Evolutionary conservation across 2,797 vertebrate genomes (phyloP).

Genomic region (Enteromius paludinosus): DNA sequence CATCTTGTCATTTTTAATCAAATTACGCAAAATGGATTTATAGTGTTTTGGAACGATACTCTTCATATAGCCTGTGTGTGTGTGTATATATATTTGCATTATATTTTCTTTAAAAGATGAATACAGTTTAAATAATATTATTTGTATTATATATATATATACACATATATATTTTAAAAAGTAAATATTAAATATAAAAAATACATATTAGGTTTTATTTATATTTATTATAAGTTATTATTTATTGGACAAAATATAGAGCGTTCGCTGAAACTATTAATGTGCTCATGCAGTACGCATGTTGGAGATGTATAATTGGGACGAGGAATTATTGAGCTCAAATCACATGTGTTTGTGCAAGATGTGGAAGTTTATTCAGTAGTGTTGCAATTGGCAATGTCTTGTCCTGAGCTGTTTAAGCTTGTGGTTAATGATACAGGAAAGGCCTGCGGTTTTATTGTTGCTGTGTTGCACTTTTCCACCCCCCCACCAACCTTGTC

Average conservation of each 20-base stretch:
- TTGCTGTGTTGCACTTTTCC: constrained; percentile 82
- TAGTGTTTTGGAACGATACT: too few species aligned
- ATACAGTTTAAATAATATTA: too few species aligned
- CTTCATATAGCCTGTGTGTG: too few species aligned
- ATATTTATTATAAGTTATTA: too few species aligned
- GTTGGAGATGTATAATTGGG: constrained; percentile 3
- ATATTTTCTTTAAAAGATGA: too few species aligned
- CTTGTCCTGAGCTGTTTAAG: constrained; percentile 71
- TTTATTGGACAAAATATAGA: neutral
- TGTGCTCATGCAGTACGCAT: neutral
- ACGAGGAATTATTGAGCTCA: constrained; percentile 1
- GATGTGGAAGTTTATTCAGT: constrained; percentile 60
- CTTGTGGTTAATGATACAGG: constrained; percentile 81
- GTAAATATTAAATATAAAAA: too few species aligned
- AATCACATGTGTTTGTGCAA: neutral
- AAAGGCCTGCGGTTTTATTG: constrained; percentile 81
- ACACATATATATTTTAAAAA: too few species aligned
- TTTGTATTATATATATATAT: too few species aligned
- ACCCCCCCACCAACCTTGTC: constrained; percentile 43
- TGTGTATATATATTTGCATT: too few species aligned
- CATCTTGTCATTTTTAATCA: too few species aligned
- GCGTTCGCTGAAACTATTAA: neutral
- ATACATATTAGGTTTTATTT: too few species aligned
- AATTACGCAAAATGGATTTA: too few species aligned
- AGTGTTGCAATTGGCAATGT: constrained; percentile 67